Evolutionary conservation across 2,888 invertebrate species (phyloP), one percentile per base, ranked within the genome.

Genomic region (Drosophila histrio): DNA sequence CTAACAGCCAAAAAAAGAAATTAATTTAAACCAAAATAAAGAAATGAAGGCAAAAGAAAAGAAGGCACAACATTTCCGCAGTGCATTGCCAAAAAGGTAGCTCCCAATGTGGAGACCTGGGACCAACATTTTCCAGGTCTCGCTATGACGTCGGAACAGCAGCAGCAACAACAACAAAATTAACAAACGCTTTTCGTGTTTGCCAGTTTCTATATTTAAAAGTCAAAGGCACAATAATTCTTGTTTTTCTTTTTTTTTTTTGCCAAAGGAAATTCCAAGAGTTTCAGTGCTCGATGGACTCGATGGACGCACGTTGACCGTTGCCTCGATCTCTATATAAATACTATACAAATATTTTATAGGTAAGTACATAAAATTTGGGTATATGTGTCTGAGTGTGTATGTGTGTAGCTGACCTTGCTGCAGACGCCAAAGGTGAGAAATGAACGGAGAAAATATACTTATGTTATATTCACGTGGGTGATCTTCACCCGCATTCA

Each of bases 181-280:
- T 22, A 63, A 58, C 65, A 59, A 64, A 72, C 58, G 60, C 65
- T 56, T 58, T 76, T 76, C 57, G 71, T 81, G 79, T 79, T 84
- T 76, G 70, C 62, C 62, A 60, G 78, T 62, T 56, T 81, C 80
- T 81, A 85, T 67, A 79, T 85, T 77, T 85, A 81, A 85, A 82
- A 81, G 82, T 77, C 86, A 75, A 77, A 77, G 79, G 74, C 80
- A 77, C 64, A 52, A 79, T 65, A 61, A 61, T 54, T 47, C 36
- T 44, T 49, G 26, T 17, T 22, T 9, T 24, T n/a, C 5, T 34
- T 26, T 53, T 44, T 13, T 13, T 49, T 32, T 59, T 21, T 15
- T 19, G n/a, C 26, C 13, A 53, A 60, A 53, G 82, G 83, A 85
- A 81, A 81, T 81, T 85, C 81, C 72, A 58, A 64, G 47, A 49